Percentiles rank a stretch among this genome's conserved stretches.
Conservation (phyloP, 2,888 invertebrate genomes). For the Adineta ricciae region DNA sequence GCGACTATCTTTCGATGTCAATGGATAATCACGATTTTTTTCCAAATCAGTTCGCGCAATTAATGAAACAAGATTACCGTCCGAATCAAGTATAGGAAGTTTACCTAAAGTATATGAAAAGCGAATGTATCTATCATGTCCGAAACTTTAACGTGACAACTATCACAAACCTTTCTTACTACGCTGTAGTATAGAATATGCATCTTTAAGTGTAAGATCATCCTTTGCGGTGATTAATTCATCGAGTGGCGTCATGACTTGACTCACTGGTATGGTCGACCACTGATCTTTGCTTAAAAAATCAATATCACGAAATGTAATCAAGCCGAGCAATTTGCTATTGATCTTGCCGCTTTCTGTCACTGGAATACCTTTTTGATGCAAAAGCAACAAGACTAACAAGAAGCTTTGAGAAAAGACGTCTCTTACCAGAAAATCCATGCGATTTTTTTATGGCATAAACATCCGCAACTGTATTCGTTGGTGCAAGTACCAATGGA, state of each 20-base stretch:
- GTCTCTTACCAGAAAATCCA: conserved; percentile 64
- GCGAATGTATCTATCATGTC: too few species aligned
- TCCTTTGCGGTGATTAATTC: conserved; percentile 78
- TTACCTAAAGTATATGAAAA: conserved; percentile 44
- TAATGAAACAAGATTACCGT: conserved; percentile 70
- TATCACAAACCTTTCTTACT: conserved; percentile 70
- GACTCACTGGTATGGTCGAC: conserved; percentile 44
- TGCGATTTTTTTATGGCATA: conserved; percentile 74
- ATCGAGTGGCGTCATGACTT: conserved; percentile 74
- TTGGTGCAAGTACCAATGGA: conserved; percentile 81
- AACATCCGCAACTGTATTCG: conserved; percentile 76
- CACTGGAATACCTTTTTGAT: not conserved
- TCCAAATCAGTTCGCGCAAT: conserved; percentile 96
- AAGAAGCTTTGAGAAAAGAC: not conserved
- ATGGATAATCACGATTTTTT: conserved; percentile 87
- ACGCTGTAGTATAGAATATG: conserved; percentile 82
- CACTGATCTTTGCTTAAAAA: conserved; percentile 61
- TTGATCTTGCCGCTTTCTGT: conserved; percentile 77
- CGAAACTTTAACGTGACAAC: too few species aligned
- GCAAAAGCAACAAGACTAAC: not conserved
- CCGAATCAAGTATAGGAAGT: conserved; percentile 55
- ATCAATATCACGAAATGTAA: conserved; percentile 92
- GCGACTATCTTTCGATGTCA: conserved; percentile 85
- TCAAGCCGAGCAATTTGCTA: conserved; percentile 82
- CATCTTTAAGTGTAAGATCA: conserved; percentile 78